Evolutionary conservation across 2,113 vertebrate species (phyloP).

Genomic region (Agapornis roseicollis): DNA sequence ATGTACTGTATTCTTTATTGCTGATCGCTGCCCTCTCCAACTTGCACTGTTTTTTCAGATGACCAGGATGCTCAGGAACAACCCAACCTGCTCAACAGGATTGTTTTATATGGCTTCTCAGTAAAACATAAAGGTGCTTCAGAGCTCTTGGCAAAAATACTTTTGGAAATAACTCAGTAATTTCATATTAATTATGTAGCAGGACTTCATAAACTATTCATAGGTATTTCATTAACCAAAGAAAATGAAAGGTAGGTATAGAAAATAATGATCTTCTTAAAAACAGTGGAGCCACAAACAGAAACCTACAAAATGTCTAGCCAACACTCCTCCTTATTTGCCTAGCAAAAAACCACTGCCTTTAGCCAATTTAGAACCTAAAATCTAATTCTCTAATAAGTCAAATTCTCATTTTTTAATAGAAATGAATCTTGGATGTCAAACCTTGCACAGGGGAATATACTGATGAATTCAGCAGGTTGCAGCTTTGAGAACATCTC

Average conservation of each 20-base stretch:
- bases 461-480: neutral
- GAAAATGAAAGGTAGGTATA: neutral
- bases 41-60: neutral
- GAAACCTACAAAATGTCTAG: neutral
- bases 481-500: neutral
- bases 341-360: neutral
- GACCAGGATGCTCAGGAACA: neutral
- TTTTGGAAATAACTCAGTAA: neutral
- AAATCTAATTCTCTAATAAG: neutral
- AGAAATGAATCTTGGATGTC: neutral
- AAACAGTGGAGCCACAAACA: neutral
- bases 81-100: neutral
- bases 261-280: neutral
- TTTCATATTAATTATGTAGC: neutral
- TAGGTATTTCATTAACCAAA: neutral
- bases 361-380: neutral
- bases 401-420: neutral
- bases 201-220: neutral
- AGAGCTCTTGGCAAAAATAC: neutral
- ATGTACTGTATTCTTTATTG: neutral
- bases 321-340: neutral
- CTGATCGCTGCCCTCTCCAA: neutral
- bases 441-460: neutral
- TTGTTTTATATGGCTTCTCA: neutral
- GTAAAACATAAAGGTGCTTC: neutral